phyloP scores from a whole-genome alignment of 2,113 vertebrate species.

The Thryonomys swinderianus region DNA sequence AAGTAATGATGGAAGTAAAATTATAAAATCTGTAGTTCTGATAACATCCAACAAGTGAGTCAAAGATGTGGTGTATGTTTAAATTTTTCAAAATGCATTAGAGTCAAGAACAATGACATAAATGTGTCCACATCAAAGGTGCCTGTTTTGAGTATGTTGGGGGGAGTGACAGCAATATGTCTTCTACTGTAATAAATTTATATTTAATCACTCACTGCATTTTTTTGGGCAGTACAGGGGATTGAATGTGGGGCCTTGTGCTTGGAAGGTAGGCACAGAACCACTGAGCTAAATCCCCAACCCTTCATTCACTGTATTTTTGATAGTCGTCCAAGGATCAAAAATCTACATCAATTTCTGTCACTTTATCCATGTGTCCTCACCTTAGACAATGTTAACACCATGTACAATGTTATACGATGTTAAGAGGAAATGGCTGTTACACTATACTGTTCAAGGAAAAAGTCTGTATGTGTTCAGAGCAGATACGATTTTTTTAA shows the following conservation, averaged over 20 bases:
- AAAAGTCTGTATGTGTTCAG: neutral
- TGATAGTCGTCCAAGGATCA: neutral
- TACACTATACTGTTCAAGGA: neutral
- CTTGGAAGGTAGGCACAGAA: no score
- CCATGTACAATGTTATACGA: no score
- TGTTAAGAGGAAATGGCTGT: no score
- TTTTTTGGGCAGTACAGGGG: no score
- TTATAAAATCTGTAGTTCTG: neutral
- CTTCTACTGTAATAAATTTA: neutral
- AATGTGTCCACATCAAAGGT: neutral
- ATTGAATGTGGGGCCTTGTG: no score
- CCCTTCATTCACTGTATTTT: neutral
- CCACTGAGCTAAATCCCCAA: no score
- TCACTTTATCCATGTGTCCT: accelerated
- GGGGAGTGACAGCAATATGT: neutral
- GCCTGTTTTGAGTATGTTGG: neutral
- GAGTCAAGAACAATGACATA: neutral
- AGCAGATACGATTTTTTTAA: neutral
- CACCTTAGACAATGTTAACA: neutral
- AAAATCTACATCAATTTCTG: neutral
- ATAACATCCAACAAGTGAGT: neutral
- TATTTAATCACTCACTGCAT: neutral
- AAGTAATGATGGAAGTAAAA: neutral
- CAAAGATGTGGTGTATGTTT: neutral
- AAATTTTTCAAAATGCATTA: neutral